Evolutionary conservation across 2,888 invertebrate species (phyloP).

Genomic region (Acleris cristana): DNA sequence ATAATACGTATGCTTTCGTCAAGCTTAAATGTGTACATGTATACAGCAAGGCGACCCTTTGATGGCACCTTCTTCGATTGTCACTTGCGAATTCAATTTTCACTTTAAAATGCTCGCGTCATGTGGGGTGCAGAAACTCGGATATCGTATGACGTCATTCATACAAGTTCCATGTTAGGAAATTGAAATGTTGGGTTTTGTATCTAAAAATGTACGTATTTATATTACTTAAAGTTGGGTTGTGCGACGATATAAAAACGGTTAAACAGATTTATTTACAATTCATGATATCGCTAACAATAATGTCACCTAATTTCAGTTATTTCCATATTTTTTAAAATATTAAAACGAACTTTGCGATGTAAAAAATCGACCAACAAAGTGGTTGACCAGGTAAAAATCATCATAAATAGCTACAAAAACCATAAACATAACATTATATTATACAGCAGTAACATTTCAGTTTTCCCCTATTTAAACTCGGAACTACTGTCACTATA

Average conservation of each 20-base stretch:
- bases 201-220: background rate
- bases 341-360: no score
- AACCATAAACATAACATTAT: no score
- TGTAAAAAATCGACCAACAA: no score
- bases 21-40: slow-evolving; percentile 42
- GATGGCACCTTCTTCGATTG: slow-evolving; percentile 79
- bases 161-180: background rate
- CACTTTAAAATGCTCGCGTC: slow-evolving; percentile 77
- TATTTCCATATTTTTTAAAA: no score
- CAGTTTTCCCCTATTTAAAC: background rate
- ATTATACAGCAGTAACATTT: background rate
- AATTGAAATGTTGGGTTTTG: background rate
- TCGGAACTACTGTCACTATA: slow-evolving; percentile 34
- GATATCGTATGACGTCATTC: slow-evolving; percentile 38
- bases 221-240: background rate
- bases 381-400: no score
- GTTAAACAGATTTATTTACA: no score
- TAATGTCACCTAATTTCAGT: no score
- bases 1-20: background rate
- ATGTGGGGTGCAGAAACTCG: slow-evolving; percentile 59
- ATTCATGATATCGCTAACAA: no score
- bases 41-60: slow-evolving; percentile 71
- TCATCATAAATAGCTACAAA: no score
- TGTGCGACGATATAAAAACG: no score
- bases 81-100: slow-evolving; percentile 83